Base-by-base conservation (phyloP, 2,797 vertebrate genomes). In the Loris lydekkerianus region DNA sequence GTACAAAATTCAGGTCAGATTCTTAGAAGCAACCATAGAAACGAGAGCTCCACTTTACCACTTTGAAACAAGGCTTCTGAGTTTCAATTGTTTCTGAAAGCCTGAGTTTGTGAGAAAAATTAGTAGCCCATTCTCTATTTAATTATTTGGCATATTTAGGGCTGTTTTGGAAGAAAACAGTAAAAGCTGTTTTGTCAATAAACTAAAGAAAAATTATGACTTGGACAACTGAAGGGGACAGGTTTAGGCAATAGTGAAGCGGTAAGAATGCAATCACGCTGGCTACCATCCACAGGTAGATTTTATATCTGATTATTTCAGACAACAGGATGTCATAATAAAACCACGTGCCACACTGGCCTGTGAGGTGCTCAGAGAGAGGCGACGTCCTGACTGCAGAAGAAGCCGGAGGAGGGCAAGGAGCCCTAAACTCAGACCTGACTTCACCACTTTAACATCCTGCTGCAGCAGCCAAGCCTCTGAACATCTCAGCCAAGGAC, bases 121-220 rank as follows among this genome's bases (percentile, higher is more conserved):
- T 25, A 65, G 89, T 97, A 95, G 17, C 27, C 61, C 87, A 77
- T 93, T 96, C 0, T 0, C 34, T 94, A 29, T 53, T 70, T 80
- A 27, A 17, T 29, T 58, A 7, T 40, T 60, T 86, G n/a, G 29
- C 34, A 63, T 65, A 61, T 69, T 77, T 3, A 20, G 0, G 31
- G 67, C 29, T 43, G 0, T 5, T 46, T 5, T 40, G 65, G 80
- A 46, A 29, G 84, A 92, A 14, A 89, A 49, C 72, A 96, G 73
- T 25, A 86, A 86, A 27, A 7, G 2, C 23, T 95, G 60, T 56
- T 80, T 89, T 83, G 23, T 56, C 93, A 80, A 75, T 23, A 87
- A 93, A 76, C 46, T 27, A 11, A 92, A n/a, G 78, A 94, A 94
- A 96, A 90, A 83, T 58, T 56, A 34, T 34, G 90, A 97, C n/a